Conservation (phyloP, 2,888 invertebrate genomes). For the Gibbula magus region DNA sequence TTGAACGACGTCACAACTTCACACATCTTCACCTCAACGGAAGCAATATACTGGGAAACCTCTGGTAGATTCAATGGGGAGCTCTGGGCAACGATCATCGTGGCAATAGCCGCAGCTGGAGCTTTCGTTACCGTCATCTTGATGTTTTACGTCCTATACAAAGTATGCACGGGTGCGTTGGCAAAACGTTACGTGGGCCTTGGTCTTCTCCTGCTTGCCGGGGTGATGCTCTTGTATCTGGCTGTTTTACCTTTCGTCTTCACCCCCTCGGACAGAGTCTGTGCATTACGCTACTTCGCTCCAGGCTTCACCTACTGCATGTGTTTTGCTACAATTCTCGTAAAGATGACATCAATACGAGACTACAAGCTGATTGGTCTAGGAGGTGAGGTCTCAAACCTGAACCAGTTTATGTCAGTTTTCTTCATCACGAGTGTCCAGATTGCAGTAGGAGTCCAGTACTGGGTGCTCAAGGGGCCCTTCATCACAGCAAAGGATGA, state of each 20-base stretch:
- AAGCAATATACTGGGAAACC: slow-evolving; percentile 40
- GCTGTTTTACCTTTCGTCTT: slow-evolving; percentile 75
- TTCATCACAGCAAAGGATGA: slow-evolving; percentile 43
- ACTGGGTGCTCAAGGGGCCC: slow-evolving; percentile 68
- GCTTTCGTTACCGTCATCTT: slow-evolving; percentile 89
- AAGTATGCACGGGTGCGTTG: slow-evolving; percentile 77
- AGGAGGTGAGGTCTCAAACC: slow-evolving; percentile 84
- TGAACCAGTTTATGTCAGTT: slow-evolving; percentile 88
- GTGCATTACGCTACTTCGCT: slow-evolving; percentile 74
- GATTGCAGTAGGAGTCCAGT: slow-evolving; percentile 72
- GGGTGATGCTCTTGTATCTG: slow-evolving; percentile 73
- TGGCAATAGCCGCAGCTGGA: slow-evolving; percentile 87
- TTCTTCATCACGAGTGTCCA: slow-evolving; percentile 90
- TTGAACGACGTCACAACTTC: slow-evolving; percentile 38
- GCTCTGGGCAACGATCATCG: slow-evolving; percentile 91
- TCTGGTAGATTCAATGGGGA: slow-evolving; percentile 51
- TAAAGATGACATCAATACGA: slow-evolving; percentile 93
- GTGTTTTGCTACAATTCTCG: slow-evolving; percentile 91
- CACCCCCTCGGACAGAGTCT: slow-evolving; percentile 72
- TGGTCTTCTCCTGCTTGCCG: slow-evolving; percentile 75
- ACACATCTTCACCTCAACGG: slow-evolving; percentile 16
- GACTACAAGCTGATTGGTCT: slow-evolving; percentile 88
- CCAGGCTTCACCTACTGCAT: slow-evolving; percentile 80
- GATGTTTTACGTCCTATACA: slow-evolving; percentile 89
- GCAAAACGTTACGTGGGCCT: slow-evolving; percentile 63